Percentiles rank a stretch among this genome's conserved stretches.
These are phyloP conservation scores for Anguilla marmorata DNA, from an alignment of 2,797 vertebrate species.

Conservation along the genomic window DNA sequence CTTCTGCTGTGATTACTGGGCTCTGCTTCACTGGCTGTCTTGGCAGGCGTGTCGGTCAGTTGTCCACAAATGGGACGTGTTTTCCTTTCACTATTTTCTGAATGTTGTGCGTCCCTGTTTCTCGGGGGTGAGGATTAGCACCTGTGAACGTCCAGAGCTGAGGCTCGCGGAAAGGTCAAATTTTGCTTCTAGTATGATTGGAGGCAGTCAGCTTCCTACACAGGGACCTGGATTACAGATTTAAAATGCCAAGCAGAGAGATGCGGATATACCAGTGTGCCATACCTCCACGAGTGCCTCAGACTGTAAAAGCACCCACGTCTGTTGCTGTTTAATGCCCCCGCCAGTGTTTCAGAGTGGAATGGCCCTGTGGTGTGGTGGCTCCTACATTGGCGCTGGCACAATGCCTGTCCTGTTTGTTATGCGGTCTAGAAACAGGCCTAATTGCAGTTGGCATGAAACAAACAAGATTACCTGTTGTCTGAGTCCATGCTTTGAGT, in stretches of 20 bases:
- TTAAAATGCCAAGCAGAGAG: background rate
- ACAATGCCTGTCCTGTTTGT: background rate
- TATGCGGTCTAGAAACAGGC: background rate
- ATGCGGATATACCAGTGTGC: background rate
- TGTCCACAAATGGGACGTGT: background rate
- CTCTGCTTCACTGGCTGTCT: background rate
- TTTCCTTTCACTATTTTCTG: background rate
- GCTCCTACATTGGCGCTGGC: background rate
- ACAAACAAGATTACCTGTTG: background rate
- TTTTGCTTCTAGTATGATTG: background rate
- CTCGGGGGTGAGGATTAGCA: background rate
- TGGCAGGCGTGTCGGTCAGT: background rate
- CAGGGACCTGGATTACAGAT: background rate
- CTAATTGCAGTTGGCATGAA: background rate
- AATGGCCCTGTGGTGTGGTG: background rate
- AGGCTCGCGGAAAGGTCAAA: background rate
- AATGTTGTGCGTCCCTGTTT: background rate
- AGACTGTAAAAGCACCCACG: background rate
- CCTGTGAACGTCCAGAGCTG: background rate
- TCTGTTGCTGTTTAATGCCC: background rate
- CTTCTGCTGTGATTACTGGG: background rate
- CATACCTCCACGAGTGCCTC: background rate
- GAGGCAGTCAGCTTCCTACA: background rate
- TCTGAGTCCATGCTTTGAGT: background rate
- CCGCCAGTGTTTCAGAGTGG: background rate